These are phyloP conservation scores for Martes martes DNA, from an alignment of 2,113 vertebrate species.

Conservation along the genomic window DNA sequence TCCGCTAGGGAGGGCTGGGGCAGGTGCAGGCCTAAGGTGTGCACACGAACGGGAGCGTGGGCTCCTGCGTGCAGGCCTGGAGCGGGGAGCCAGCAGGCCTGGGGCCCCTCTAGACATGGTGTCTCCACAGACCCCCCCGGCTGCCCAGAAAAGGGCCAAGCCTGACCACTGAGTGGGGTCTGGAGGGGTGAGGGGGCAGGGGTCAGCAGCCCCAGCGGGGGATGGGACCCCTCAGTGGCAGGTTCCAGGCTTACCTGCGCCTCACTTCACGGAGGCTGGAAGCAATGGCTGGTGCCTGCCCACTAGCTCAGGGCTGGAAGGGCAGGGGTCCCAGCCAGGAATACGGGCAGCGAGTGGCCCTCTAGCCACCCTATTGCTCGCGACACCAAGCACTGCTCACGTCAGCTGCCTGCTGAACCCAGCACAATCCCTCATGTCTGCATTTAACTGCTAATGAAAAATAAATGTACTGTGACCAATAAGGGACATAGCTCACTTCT, in stretches of 20 bases:
- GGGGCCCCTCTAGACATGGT: background rate
- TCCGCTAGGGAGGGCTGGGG: background rate
- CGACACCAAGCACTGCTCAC: constrained; percentile 16
- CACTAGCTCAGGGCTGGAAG: background rate
- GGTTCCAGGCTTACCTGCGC: background rate
- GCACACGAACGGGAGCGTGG: background rate
- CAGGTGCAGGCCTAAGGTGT: background rate
- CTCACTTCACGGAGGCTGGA: background rate
- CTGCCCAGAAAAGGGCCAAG: background rate
- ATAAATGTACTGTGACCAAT: constrained; percentile 89
- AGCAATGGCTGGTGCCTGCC: background rate
- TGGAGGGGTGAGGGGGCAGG: background rate
- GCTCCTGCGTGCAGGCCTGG: background rate
- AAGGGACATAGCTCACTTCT: constrained; percentile 85
- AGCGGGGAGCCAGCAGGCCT: background rate
- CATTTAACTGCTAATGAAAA: constrained; percentile 90
- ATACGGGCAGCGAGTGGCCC: background rate
- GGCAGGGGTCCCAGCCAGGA: background rate
- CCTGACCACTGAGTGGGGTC: background rate
- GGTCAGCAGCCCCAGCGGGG: background rate
- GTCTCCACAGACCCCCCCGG: background rate
- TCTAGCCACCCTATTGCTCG: constrained; percentile 46
- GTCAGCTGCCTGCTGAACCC: constrained; percentile 80
- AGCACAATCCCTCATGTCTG: constrained; percentile 84
- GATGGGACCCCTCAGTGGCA: background rate